Conservation (phyloP, 2,797 vertebrate species). For the Platyrinchus mystaceus region DNA sequence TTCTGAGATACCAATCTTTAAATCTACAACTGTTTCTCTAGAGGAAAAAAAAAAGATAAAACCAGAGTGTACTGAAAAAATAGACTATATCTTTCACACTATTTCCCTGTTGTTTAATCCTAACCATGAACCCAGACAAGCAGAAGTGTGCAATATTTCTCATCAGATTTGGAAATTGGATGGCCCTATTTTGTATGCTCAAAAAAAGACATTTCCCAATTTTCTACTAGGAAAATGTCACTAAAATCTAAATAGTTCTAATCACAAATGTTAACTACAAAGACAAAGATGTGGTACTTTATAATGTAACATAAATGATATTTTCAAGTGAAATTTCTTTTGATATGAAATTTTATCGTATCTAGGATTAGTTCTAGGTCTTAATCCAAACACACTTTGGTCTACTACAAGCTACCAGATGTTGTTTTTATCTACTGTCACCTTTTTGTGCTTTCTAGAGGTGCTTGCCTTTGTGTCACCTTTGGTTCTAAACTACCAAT, state of each 20-base stretch:
- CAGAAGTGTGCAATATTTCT: background rate
- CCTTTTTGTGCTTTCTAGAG: background rate
- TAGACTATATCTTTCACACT: background rate
- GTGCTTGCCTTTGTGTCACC: background rate
- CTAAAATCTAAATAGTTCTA: background rate
- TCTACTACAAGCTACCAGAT: background rate
- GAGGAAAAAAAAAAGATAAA: background rate
- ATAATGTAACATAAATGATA: background rate
- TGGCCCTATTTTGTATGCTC: background rate
- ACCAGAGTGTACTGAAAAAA: background rate
- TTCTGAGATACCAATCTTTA: background rate
- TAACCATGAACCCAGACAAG: background rate
- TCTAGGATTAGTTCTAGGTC: background rate
- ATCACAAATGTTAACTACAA: background rate
- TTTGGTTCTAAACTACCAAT: background rate
- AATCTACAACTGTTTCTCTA: background rate
- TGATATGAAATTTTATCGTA: background rate
- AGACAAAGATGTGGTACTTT: background rate
- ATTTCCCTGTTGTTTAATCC: background rate
- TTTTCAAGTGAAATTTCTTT: background rate
- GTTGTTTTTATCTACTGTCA: background rate
- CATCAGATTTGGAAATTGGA: background rate
- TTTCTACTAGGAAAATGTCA: background rate
- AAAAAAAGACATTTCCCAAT: background rate
- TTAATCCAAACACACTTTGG: background rate